Evolutionary conservation across 1,140 invertebrate genomes (phyloP).

Genomic region (Aphaenogaster rudis): DNA sequence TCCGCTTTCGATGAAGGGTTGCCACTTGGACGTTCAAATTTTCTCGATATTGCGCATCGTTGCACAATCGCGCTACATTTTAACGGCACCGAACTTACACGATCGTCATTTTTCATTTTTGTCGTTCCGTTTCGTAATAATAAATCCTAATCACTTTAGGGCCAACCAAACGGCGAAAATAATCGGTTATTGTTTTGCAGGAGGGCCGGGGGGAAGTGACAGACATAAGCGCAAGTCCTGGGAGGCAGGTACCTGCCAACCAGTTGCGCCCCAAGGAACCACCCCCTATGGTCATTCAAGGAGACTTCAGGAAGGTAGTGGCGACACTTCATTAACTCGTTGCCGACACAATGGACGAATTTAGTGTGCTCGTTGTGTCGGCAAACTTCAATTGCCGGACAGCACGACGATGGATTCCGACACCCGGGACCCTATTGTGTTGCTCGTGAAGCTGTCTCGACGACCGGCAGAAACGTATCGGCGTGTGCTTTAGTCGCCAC

Average conservation of each 20-base stretch:
- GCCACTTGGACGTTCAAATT: not conserved
- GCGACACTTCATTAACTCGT: slow-evolving; percentile 53
- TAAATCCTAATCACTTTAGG: not conserved
- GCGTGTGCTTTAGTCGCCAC: slow-evolving; percentile 5
- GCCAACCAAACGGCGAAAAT: not conserved
- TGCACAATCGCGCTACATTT: not conserved
- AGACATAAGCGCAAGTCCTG: slow-evolving; percentile 95
- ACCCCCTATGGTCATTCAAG: slow-evolving; percentile 96
- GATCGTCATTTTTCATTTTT: not conserved
- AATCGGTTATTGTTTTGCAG: slow-evolving; percentile 85
- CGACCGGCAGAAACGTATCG: slow-evolving; percentile 24
- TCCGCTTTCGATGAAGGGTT: slow-evolving; percentile 30
- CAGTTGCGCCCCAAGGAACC: slow-evolving; percentile 91
- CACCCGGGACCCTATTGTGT: slow-evolving; percentile 28
- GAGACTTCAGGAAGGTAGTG: slow-evolving; percentile 96
- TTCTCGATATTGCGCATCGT: not conserved
- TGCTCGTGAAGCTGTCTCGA: slow-evolving; percentile 35
- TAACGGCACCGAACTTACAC: not conserved
- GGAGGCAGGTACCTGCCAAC: slow-evolving; percentile 92
- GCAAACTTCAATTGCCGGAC: slow-evolving; percentile 41
- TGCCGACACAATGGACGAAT: slow-evolving; percentile 51
- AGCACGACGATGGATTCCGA: slow-evolving; percentile 44
- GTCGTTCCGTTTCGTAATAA: not conserved
- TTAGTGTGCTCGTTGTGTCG: slow-evolving; percentile 56
- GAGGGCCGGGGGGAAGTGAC: slow-evolving; percentile 95